Evolutionary conservation across 2,113 vertebrate genomes (phyloP).

Genomic region (Rhegmatorhina hoffmannsi): DNA sequence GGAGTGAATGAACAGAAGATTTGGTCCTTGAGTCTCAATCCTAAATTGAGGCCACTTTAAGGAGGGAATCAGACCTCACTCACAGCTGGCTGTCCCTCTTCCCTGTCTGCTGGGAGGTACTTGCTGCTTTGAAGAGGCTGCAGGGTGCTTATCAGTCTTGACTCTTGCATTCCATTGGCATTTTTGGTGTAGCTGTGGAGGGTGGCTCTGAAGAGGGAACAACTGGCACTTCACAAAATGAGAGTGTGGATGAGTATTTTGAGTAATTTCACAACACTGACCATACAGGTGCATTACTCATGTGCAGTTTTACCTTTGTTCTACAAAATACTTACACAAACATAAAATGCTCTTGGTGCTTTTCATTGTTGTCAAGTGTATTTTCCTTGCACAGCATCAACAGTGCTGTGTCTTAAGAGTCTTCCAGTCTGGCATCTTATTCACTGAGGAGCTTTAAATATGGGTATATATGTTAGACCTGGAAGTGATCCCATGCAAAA

Average conservation of each 20-base stretch:
- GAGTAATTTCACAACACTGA: background rate
- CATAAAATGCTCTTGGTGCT: background rate
- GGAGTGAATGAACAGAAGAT: background rate
- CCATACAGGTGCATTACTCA: background rate
- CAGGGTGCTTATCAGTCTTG: background rate
- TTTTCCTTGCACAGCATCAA: background rate
- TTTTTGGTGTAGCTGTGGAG: background rate
- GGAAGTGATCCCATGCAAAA: conserved; percentile 60
- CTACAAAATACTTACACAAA: background rate
- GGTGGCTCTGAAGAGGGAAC: background rate
- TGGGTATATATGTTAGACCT: conserved; percentile 40
- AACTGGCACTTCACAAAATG: background rate
- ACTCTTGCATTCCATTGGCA: background rate
- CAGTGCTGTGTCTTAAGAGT: background rate
- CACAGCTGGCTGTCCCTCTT: background rate
- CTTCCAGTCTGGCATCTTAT: background rate
- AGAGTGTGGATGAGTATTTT: background rate
- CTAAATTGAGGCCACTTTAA: background rate
- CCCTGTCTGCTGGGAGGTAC: background rate
- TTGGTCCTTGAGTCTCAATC: background rate
- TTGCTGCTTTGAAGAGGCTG: background rate
- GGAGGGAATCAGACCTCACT: background rate
- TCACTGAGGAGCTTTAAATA: conserved; percentile 38
- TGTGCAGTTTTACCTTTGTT: background rate
- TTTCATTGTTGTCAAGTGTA: accelerated